A percentile compares a stretch with the other conserved stretches of the same genome.
Conservation (phyloP, 1,140 invertebrate genomes). For the Mycetomoellerius zeteki region DNA sequence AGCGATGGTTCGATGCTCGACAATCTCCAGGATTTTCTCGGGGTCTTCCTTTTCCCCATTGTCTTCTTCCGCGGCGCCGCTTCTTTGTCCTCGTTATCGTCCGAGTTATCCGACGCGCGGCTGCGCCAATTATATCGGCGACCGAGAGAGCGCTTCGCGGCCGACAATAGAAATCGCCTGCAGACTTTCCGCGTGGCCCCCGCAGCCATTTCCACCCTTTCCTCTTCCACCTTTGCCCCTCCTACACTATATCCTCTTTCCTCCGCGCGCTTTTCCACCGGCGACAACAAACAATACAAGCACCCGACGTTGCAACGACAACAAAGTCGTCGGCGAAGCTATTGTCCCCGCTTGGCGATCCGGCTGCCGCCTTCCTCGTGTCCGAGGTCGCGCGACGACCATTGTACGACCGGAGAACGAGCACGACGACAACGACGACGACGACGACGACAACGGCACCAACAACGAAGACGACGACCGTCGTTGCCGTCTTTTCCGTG, state of each 20-base stretch:
- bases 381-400: constrained; percentile 53
- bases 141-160: constrained; percentile 65
- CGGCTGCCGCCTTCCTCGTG: constrained; percentile 34
- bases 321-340: constrained; percentile 54
- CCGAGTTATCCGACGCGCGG: constrained; percentile 72
- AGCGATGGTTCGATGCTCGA: constrained; percentile 8
- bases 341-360: constrained; percentile 62
- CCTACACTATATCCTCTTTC: constrained; percentile 22
- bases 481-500: neutral
- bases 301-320: constrained; percentile 40
- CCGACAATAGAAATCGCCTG: constrained; percentile 78
- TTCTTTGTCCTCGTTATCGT: constrained; percentile 77
- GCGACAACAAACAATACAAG: constrained; percentile 65
- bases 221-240: neutral
- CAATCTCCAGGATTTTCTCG: constrained; percentile 65
- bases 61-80: constrained; percentile 65
- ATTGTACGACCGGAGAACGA: constrained; percentile 40
- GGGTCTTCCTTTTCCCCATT: constrained; percentile 54
- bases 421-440: neutral
- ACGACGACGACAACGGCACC: constrained; percentile 8
- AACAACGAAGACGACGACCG: constrained; percentile 18
- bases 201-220: constrained; percentile 39
- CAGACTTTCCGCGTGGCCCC: constrained; percentile 62
- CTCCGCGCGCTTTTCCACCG: constrained; percentile 48
- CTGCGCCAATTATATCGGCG: constrained; percentile 80